Conservation (phyloP, 2,888 invertebrate species). For the Dichetophora obliterata region DNA sequence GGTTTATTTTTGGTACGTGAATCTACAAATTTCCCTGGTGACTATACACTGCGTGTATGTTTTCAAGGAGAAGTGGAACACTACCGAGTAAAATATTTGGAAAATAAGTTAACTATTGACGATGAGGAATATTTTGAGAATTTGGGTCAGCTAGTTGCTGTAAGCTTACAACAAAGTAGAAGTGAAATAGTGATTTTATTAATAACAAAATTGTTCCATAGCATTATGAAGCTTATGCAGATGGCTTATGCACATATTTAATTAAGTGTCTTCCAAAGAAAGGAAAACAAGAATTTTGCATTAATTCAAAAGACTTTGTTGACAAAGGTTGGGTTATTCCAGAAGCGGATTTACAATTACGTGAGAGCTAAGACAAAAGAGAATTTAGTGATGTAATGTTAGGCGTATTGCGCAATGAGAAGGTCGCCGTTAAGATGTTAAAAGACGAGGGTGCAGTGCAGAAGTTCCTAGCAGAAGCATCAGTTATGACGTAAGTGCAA, state of each 20-base stretch:
- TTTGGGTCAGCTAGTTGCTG: conserved; percentile 92
- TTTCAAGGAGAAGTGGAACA: conserved; percentile 95
- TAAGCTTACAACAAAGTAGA: conserved; percentile 68
- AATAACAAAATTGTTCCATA: conserved; percentile 66
- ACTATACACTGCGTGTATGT: conserved; percentile 97
- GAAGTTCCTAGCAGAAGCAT: conserved; percentile 95
- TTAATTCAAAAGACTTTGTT: conserved; percentile 80
- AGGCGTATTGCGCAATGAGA: conserved; percentile 83
- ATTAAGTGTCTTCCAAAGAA: conserved; percentile 89
- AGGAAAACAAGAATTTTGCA: conserved; percentile 73
- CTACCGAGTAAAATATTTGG: conserved; percentile 88
- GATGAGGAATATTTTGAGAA: conserved; percentile 98
- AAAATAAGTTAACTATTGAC: conserved; percentile 95
- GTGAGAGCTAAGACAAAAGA: conserved; percentile 97
- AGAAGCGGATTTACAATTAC: conserved; percentile 87
- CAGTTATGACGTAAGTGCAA: conserved; percentile 91
- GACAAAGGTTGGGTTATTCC: conserved; percentile 93
- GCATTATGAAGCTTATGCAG: conserved; percentile 98
- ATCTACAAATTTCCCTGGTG: conserved; percentile 98
- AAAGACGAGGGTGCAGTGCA: conserved; percentile 95
- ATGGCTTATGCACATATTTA: conserved; percentile 94
- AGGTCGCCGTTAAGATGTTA: conserved; percentile 96
- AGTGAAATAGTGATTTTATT: neutral
- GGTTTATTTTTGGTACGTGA: conserved; percentile 97
- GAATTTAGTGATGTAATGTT: conserved; percentile 98